A percentile compares a stretch with the other conserved stretches of the same genome.
phyloP scores from a whole-genome alignment of 1,140 invertebrate species.

The Drosophila fuyamai region DNA sequence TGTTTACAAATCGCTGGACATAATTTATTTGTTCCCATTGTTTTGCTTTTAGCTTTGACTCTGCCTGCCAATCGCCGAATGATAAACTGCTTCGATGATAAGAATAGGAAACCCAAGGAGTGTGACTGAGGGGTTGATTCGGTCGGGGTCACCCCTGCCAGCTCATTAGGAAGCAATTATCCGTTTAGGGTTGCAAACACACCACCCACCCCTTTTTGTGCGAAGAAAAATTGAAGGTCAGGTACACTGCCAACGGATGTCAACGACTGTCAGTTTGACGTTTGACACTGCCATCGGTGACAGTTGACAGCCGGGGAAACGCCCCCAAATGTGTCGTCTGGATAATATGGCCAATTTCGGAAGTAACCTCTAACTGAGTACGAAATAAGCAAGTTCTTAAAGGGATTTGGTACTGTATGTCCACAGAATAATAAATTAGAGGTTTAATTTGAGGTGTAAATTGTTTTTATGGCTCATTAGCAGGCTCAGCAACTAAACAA shows the following conservation, averaged over 20 bases:
- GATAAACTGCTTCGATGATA: conserved; percentile 71
- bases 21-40: conserved; percentile 71
- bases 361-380: conserved; percentile 9
- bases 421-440: conserved; percentile 5
- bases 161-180: conserved; percentile 80
- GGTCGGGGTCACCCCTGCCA: conserved; percentile 19
- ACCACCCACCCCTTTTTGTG: conserved; percentile 30
- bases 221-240: conserved; percentile 65
- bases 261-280: conserved; percentile 54
- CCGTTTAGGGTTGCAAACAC: conserved; percentile 60
- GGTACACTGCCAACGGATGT: conserved; percentile 68
- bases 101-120: conserved; percentile 11
- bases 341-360: conserved; percentile 72
- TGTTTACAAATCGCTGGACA: conserved; percentile 79
- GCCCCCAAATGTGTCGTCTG: conserved; percentile 71
- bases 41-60: conserved; percentile 52
- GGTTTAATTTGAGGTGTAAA: not conserved
- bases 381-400: conserved; percentile 14
- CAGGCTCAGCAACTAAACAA: not conserved
- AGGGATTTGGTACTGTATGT: not conserved
- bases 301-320: conserved; percentile 57
- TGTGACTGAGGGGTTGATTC: conserved; percentile 20
- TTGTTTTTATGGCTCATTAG: not conserved
- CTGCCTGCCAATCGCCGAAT: conserved; percentile 69
- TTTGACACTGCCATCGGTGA: conserved; percentile 50